These are phyloP conservation scores for Siniperca undulata DNA, from an alignment of 2,797 vertebrate genomes.

Conservation along the genomic window DNA sequence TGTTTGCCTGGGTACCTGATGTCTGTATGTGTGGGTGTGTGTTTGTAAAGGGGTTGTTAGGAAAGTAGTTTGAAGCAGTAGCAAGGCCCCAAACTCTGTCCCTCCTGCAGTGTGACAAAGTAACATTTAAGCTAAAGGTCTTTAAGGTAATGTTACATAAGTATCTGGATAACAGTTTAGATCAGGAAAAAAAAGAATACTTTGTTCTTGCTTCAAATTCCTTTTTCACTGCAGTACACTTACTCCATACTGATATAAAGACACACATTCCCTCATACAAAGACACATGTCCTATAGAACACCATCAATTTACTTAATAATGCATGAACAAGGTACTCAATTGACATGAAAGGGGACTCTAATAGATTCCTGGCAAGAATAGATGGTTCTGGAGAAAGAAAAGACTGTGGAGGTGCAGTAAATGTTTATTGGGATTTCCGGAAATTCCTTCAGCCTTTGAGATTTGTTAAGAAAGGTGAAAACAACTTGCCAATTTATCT, in stretches of 20 bases:
- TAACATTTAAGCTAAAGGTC: conserved; percentile 45
- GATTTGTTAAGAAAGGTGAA: conserved; percentile 63
- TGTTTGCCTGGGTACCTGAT: conserved; percentile 53
- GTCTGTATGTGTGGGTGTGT: conserved; percentile 45
- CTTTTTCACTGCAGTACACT: conserved; percentile 32
- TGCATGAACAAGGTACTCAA: conserved; percentile 81
- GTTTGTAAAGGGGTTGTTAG: conserved; percentile 55
- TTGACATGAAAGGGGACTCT: conserved; percentile 79
- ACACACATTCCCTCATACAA: conserved; percentile 51
- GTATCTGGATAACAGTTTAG: conserved; percentile 35
- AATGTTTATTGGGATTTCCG: conserved; percentile 72
- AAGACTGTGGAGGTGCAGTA: conserved; percentile 51
- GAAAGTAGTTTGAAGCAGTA: conserved; percentile 27
- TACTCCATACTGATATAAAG: conserved; percentile 44
- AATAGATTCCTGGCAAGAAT: conserved; percentile 78
- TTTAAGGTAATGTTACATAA: conserved; percentile 47
- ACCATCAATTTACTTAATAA: conserved; percentile 83
- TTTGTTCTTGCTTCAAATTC: conserved; percentile 62
- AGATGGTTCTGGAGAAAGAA: conserved; percentile 66
- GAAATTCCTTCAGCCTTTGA: conserved; percentile 46
- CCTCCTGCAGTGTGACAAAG: conserved; percentile 41
- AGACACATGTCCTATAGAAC: conserved; percentile 69
- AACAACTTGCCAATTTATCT: conserved; percentile 53
- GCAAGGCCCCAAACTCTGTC: conserved; percentile 38
- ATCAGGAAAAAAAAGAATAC: conserved; percentile 27